phyloP scores from a whole-genome alignment of 30 jellyfish, hydroid and myxozoan species.

The Cassiopea andromeda region DNA sequence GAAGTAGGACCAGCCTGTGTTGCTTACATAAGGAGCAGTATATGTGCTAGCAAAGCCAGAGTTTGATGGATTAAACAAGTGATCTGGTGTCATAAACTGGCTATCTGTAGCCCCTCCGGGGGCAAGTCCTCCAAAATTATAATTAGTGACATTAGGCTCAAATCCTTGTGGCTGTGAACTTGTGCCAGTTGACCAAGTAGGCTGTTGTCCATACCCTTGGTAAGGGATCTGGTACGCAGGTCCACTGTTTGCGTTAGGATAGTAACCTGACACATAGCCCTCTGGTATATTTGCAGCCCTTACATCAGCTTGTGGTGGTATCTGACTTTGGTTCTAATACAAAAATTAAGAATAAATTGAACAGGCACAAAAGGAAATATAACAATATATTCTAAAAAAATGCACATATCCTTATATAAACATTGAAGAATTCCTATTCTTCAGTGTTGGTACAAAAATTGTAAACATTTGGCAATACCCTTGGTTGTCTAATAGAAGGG shows the following conservation, averaged over 20 bases:
- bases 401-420: too few species aligned
- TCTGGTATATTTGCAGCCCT: constrained; percentile 66
- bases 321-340: constrained; percentile 36
- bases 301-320: constrained; percentile 64
- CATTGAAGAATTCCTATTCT: too few species aligned
- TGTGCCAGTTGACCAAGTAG: constrained; percentile 92
- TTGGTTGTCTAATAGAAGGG: too few species aligned
- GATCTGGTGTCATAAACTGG: constrained; percentile 85
- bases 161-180: constrained; percentile 91
- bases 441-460: too few species aligned
- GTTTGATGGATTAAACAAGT: constrained; percentile 83
- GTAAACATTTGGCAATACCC: too few species aligned
- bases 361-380: not conserved
- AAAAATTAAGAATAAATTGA: not conserved
- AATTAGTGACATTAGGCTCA: constrained; percentile 83
- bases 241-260: constrained; percentile 69
- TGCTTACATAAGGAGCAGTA: constrained; percentile 87
- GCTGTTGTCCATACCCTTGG: constrained; percentile 89
- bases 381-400: not conserved
- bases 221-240: constrained; percentile 73
- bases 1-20: constrained; percentile 93
- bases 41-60: constrained; percentile 84
- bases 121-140: constrained; percentile 85
- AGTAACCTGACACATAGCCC: constrained; percentile 67
- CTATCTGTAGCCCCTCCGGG: constrained; percentile 81